Conservation (phyloP, 2,797 vertebrate genomes). For the Peromyscus nudipes region DNA sequence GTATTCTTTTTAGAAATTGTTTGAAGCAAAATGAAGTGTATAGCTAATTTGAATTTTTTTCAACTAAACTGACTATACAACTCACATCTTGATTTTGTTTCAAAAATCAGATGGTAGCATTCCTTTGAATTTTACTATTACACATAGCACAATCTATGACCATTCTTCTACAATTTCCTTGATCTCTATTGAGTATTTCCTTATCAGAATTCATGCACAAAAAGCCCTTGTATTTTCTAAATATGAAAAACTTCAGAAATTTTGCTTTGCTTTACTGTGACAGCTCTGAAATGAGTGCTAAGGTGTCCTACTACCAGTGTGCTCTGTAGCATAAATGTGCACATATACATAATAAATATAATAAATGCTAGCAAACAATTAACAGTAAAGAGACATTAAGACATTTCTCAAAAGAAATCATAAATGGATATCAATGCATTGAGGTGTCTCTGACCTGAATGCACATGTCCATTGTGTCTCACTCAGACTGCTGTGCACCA, state of each 20-base stretch:
- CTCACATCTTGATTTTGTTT: constrained; percentile 12
- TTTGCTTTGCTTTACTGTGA: background rate
- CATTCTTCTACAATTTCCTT: background rate
- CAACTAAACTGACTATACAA: background rate
- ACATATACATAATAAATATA: no score
- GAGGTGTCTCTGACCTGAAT: background rate
- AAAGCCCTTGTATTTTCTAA: background rate
- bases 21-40: background rate
- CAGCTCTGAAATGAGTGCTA: background rate
- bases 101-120: background rate
- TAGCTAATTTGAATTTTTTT: background rate
- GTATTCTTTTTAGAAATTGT: background rate
- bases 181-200: constrained; percentile 3
- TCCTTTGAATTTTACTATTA: constrained; percentile 18
- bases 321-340: no score
- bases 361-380: background rate
- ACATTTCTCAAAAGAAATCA: no score
- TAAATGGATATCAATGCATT: no score
- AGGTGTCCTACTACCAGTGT: background rate
- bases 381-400: no score
- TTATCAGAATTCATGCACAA: constrained; percentile 20
- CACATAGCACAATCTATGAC: background rate
- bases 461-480: background rate
- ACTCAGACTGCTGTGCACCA: background rate
- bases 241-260: background rate